Evolutionary conservation across 1,140 invertebrate genomes (phyloP).

Genomic region (Papilio polyxenes): DNA sequence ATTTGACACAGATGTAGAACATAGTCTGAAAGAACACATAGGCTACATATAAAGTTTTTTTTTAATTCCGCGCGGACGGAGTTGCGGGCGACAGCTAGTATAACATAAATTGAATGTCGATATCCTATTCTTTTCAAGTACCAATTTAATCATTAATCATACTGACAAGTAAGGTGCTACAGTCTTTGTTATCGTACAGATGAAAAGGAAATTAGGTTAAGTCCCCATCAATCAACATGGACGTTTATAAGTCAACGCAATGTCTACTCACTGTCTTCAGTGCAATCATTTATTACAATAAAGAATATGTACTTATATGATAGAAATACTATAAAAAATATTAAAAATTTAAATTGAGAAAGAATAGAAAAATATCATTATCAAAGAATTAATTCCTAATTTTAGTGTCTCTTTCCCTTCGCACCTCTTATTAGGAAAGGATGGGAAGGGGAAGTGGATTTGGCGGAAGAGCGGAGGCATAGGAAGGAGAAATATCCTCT

Average conservation of each 20-base stretch:
- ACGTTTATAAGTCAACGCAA: constrained; percentile 26
- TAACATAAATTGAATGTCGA: background rate
- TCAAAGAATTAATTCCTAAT: too few relatives aligned
- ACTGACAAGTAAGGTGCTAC: constrained; percentile 3
- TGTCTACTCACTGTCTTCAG: background rate
- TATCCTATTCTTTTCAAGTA: background rate
- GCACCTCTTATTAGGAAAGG: too few relatives aligned
- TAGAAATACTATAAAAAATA: background rate
- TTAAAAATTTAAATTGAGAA: background rate
- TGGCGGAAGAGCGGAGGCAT: too few relatives aligned
- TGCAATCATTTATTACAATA: background rate
- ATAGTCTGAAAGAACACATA: too few relatives aligned
- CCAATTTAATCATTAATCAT: background rate
- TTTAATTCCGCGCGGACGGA: too few relatives aligned
- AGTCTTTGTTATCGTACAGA: constrained; percentile 1
- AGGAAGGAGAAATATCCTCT: too few relatives aligned
- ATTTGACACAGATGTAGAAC: too few relatives aligned
- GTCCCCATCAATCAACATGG: constrained; percentile 11
- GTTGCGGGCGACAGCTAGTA: too few relatives aligned
- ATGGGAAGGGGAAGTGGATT: too few relatives aligned
- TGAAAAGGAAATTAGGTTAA: constrained; percentile 25
- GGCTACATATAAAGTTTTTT: too few relatives aligned
- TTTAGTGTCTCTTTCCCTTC: too few relatives aligned
- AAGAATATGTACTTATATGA: background rate
- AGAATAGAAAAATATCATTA: too few relatives aligned